Evolutionary conservation across 2,797 vertebrate genomes (phyloP), one percentile per base, ranked within the genome.

Genomic region (Rachycentron canadum): DNA sequence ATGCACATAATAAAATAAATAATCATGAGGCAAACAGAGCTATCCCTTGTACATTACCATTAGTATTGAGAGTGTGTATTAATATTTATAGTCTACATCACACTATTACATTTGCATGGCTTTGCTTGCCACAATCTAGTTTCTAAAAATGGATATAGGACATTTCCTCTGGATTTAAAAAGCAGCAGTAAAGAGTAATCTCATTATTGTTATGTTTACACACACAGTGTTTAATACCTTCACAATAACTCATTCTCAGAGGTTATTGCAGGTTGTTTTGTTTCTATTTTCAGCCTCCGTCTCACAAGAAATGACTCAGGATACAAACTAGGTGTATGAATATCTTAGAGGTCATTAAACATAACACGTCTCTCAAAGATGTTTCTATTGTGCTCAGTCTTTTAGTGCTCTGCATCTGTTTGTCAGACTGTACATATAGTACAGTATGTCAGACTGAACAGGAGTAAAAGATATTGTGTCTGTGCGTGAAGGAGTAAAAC

Each of bases 11-110:
- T 77, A 50, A 73, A 88, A 84, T 78, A 78, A 87, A 82, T 79
- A 82, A 80, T 82, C 63, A 84, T 43, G 47, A 77, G 78, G 38
- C 32, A 12, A 87, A 84, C 78, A 83, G 86, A 85, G 79, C 70
- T 85, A 81, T 85, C 84, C 72, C 71, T 85, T 65, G 63, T 66
- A 76, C 73, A 77, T 82, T 83, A 58, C 73, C 53, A 81, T 88
- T 86, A 78, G 72, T 72, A 75, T 76, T 81, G 83, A 77, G 79
- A 82, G 73, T 77, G 60, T 69, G 78, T 76, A 90, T 93, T 88
- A 92, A 93, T 91, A 86, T 94, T 92, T 86, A 93, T 90, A 86
- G 76, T 81, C 68, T 86, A 82, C 81, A 90, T 88, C 73, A 70
- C 79, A 79, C 41, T 66, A 61, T 85, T 76, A 56, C 73, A 85